These are phyloP conservation scores for Ctenopoma multispine DNA, from an alignment of 2,797 vertebrate genomes.

Conservation along the genomic window DNA sequence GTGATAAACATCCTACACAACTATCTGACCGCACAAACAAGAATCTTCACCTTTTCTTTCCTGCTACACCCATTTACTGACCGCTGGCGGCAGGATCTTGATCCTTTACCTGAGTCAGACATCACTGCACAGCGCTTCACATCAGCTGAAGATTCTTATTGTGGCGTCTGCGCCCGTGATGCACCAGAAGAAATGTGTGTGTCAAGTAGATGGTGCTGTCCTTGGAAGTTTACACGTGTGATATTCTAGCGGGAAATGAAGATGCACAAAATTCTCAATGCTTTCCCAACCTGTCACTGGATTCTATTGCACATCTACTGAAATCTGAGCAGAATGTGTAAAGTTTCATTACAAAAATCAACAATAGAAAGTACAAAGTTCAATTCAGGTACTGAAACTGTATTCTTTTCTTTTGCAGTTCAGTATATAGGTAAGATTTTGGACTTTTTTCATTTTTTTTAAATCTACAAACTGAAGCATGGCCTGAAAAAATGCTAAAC, in stretches of 20 bases:
- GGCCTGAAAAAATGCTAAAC: too few relatives aligned
- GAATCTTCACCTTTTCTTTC: not conserved
- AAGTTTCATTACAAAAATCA: not conserved
- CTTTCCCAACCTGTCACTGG: not conserved
- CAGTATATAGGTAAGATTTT: too few relatives aligned
- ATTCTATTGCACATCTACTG: not conserved
- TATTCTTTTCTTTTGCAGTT: too few relatives aligned
- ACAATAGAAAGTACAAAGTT: too few relatives aligned
- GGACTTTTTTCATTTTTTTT: too few relatives aligned
- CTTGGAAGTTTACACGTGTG: constrained; percentile 18
- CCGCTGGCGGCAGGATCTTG: constrained; percentile 30
- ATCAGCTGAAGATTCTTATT: constrained; percentile 29
- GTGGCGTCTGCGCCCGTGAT: not conserved
- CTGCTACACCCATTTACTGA: constrained; percentile 22
- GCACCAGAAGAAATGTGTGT: constrained; percentile 2
- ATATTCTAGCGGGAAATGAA: constrained; percentile 6
- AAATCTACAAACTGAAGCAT: too few relatives aligned
- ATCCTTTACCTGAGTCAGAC: constrained; percentile 14
- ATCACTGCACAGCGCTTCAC: constrained; percentile 2
- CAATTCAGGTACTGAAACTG: too few relatives aligned
- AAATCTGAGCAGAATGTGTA: not conserved
- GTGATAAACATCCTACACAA: constrained; percentile 23
- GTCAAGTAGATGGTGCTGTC: constrained; percentile 15
- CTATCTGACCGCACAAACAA: not conserved
- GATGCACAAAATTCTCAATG: not conserved